Evolutionary conservation across 2,797 vertebrate genomes (phyloP), one percentile per base, ranked within the genome.

Genomic region (Pseudochirops corinnae): DNA sequence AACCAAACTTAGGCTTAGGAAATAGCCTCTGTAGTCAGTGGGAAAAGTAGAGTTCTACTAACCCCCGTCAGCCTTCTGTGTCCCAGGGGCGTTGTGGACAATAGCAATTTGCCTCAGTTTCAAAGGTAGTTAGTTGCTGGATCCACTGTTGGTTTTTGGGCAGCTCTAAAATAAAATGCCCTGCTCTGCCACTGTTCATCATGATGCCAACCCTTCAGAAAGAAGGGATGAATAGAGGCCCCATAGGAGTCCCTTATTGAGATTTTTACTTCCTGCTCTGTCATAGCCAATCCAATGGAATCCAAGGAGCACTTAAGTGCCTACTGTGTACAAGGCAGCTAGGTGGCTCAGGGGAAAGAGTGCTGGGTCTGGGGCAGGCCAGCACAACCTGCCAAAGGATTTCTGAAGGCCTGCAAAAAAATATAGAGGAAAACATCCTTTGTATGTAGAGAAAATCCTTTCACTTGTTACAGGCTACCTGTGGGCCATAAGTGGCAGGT

Each of bases 121-220:
- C 74, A 87, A 46, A 82, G n/a, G 18, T 21, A 39, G 39, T 39
- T 74, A 74, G n/a, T 87, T 50, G 9, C 13, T 46, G 74, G 74
- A 26, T 87, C 39, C 39, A 26, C 39, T 50, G 1, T 12, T 87
- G 74, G 11, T 87, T 24, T 4, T 46, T 9, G 39, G 93, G 94
- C 96, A 95, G 90, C 92, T 93, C 96, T 93, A 60, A 92, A 31
- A 94, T 91, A 92, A 50, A 50, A 95, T 90, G 93, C 55, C 93
- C 67, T 93, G 53, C 14, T 56, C 92, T 46, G 93, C 52, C 94
- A 94, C 93, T 95, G 74, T 87, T 95, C 13, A 10, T 90, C 58
- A 18, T 14, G 57, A 58, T 33, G 13, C 95, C 95, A 95, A 91
- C 96, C 93, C 92, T 95, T 60, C 39, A 55, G 53, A 92, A 91